These are phyloP conservation scores for Haplotaxodon microlepis DNA, from an alignment of 2,113 vertebrate species.

Conservation along the genomic window DNA sequence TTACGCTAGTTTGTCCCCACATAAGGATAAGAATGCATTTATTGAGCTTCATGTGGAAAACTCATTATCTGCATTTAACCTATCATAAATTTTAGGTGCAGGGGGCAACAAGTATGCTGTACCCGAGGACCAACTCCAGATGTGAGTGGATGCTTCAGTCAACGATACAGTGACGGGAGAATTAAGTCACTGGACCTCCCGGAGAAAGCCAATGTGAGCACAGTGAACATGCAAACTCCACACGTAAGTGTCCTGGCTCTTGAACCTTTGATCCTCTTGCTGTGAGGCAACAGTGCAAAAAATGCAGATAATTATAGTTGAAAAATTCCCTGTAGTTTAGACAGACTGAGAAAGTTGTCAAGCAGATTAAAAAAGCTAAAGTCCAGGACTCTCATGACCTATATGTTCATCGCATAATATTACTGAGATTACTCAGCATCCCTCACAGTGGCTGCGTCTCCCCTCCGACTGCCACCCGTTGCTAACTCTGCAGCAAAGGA, in stretches of 20 bases:
- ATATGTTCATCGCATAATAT: conserved; percentile 23
- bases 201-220: not conserved
- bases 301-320: not conserved
- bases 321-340: not conserved
- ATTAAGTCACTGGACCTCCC: not conserved
- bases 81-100: rapidly evolving
- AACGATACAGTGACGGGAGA: not conserved
- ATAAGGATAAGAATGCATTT: not conserved
- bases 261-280: not conserved
- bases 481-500: not conserved
- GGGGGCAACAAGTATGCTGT: not conserved
- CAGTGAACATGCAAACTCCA: not conserved
- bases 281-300: not conserved
- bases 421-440: conserved; percentile 38
- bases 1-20: rapidly evolving
- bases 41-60: not conserved
- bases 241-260: not conserved
- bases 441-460: not conserved
- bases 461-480: not conserved
- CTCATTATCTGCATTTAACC: not conserved
- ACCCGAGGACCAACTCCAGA: not conserved
- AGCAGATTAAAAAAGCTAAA: not conserved
- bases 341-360: not conserved
- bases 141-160: not conserved
- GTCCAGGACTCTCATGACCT: not conserved